phyloP scores from a whole-genome alignment of 1,140 invertebrate genomes.

The Temnothorax longispinosus region DNA sequence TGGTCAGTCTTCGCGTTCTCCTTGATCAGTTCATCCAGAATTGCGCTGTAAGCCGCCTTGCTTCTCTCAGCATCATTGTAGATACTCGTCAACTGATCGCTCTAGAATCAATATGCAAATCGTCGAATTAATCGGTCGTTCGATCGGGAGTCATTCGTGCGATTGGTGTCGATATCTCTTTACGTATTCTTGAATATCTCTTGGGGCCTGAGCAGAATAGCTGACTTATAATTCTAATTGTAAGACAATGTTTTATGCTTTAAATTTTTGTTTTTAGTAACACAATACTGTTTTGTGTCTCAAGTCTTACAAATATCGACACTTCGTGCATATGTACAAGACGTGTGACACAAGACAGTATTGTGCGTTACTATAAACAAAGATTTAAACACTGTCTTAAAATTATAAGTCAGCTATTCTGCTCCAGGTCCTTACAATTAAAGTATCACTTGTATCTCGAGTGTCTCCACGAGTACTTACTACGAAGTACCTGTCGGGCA shows the following conservation, averaged over 20 bases:
- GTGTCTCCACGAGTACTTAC: slow-evolving; percentile 63
- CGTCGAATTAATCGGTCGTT: neutral
- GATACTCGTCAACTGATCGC: slow-evolving; percentile 75
- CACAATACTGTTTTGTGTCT: too few species aligned
- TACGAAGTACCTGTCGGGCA: slow-evolving; percentile 74
- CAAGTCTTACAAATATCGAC: too few species aligned
- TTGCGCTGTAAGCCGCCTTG: slow-evolving; percentile 57
- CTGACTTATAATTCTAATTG: too few species aligned
- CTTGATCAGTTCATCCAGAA: slow-evolving; percentile 23
- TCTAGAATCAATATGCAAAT: slow-evolving; percentile 60
- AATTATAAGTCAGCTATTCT: too few species aligned
- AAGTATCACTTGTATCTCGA: neutral
- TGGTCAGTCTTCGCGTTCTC: neutral
- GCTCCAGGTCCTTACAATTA: too few species aligned
- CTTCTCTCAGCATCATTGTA: slow-evolving; percentile 71
- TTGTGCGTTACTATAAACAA: too few species aligned
- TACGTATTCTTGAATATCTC: neutral
- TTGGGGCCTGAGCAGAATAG: too few species aligned
- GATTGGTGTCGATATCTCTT: neutral
- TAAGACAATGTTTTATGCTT: too few species aligned
- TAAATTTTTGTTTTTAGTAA: too few species aligned
- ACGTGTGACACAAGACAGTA: too few species aligned
- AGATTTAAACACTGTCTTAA: too few species aligned
- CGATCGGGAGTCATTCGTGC: neutral
- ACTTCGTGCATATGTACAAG: too few species aligned